A percentile compares a stretch with the other conserved stretches of the same genome.
Conservation (phyloP, 2,113 vertebrate genomes). For the Anguilla rostrata region DNA sequence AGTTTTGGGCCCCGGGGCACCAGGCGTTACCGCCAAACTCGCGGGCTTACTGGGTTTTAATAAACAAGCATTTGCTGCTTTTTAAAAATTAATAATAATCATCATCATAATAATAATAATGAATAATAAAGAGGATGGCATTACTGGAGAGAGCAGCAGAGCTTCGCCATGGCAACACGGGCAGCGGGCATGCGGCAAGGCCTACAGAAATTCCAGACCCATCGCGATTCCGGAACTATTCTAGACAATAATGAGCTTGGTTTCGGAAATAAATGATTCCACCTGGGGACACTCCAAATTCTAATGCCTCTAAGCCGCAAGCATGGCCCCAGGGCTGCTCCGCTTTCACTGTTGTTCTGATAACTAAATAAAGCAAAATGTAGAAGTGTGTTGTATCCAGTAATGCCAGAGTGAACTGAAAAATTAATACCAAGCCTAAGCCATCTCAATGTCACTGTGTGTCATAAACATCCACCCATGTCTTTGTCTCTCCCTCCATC, state of each 20-base stretch:
- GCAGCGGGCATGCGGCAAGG: background rate
- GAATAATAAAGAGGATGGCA: slow-evolving; percentile 70
- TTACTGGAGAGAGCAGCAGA: slow-evolving; percentile 69
- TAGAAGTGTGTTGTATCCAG: slow-evolving; percentile 65
- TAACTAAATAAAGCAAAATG: background rate
- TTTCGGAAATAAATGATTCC: background rate
- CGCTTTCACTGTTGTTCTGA: background rate
- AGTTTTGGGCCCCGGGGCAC: slow-evolving; percentile 56
- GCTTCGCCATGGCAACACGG: background rate
- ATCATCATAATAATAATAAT: background rate
- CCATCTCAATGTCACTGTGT: slow-evolving; percentile 72
- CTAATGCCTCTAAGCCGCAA: background rate
- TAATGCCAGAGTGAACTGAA: slow-evolving; percentile 72
- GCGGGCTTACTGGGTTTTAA: slow-evolving; percentile 50
- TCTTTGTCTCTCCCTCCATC: slow-evolving; percentile 64
- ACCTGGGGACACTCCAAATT: background rate
- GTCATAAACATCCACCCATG: slow-evolving; percentile 69
- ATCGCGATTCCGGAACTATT: background rate
- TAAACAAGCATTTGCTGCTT: slow-evolving; percentile 65
- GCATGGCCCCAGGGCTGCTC: no score
- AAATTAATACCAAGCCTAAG: slow-evolving; percentile 64
- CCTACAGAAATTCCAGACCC: no score
- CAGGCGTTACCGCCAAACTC: slow-evolving; percentile 61
- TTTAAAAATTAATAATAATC: slow-evolving; percentile 28
- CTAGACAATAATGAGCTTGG: no score